Conservation (phyloP, 2,113 vertebrate species). For the Candoia aspera region DNA sequence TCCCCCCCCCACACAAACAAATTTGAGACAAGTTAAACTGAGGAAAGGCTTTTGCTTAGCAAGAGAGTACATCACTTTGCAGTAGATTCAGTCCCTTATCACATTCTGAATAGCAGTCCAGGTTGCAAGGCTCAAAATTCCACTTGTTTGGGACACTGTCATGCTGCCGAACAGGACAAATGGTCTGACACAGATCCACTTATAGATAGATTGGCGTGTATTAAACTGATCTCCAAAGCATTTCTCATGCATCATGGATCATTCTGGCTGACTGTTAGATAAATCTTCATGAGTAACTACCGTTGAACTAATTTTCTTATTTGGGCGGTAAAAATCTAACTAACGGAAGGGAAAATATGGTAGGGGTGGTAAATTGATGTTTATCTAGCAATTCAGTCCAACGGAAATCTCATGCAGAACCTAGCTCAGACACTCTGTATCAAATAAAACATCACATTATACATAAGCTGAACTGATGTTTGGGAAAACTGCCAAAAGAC, state of each 20-base stretch:
- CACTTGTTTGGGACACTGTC: not conserved
- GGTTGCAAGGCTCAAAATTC: not conserved
- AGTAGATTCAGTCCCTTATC: not conserved
- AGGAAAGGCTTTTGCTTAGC: not conserved
- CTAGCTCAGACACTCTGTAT: slow-evolving; percentile 28
- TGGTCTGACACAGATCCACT: too few relatives aligned
- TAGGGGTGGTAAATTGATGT: not conserved
- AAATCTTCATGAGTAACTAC: not conserved
- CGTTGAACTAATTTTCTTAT: slow-evolving; percentile 10
- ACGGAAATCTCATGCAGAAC: slow-evolving; percentile 19
- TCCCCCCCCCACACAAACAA: not conserved
- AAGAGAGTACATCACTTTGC: not conserved
- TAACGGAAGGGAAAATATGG: not conserved
- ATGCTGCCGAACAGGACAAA: not conserved
- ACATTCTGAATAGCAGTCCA: not conserved
- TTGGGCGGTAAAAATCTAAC: slow-evolving; percentile 23
- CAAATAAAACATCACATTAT: slow-evolving; percentile 63
- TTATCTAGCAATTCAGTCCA: not conserved
- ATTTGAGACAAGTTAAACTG: slow-evolving; percentile 34
- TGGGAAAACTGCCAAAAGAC: slow-evolving; percentile 50
- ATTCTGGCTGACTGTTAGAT: not conserved
- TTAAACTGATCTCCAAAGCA: not conserved
- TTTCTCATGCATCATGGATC: not conserved
- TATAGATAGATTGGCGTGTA: not conserved
- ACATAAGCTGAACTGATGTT: slow-evolving; percentile 49